Percentiles rank a stretch among this genome's conserved stretches.
Conservation (phyloP, 2,888 invertebrate genomes). For the Catonia carolina region DNA sequence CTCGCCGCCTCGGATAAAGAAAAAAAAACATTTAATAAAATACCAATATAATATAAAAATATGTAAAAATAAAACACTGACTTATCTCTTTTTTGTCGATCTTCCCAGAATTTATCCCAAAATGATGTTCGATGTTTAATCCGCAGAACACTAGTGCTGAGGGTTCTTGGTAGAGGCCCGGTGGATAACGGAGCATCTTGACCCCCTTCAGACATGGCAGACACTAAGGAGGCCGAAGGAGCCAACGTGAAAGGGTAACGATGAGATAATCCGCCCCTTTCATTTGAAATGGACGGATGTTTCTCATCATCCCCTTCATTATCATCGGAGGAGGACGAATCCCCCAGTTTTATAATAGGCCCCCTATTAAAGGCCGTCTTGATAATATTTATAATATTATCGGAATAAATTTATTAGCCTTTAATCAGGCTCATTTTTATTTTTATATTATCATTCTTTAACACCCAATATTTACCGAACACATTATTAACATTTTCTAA, state of each 20-base stretch:
- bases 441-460: too few relatives aligned
- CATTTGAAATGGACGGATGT: conserved; percentile 12
- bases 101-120: conserved; percentile 79
- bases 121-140: conserved; percentile 71
- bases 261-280: not conserved
- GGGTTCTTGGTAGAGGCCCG: conserved; percentile 56
- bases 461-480: too few relatives aligned
- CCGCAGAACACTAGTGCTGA: conserved; percentile 72
- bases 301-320: conserved; percentile 23
- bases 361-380: not conserved
- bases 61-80: conserved; percentile 46
- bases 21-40: too few relatives aligned
- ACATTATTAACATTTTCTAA: too few relatives aligned
- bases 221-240: conserved; percentile 26
- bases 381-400: too few relatives aligned
- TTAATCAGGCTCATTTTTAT: too few relatives aligned
- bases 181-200: conserved; percentile 17
- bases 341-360: conserved; percentile 10
- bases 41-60: too few relatives aligned
- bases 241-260: conserved; percentile 20
- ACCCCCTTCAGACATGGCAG: conserved; percentile 26
- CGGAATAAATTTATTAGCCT: too few relatives aligned
- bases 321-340: conserved; percentile 15
- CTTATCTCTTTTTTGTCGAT: conserved; percentile 60
- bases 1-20: too few relatives aligned